Percentiles rank a stretch among this genome's conserved stretches.
phyloP scores from a whole-genome alignment of 1,140 invertebrate species.

The Maniola jurtina region DNA sequence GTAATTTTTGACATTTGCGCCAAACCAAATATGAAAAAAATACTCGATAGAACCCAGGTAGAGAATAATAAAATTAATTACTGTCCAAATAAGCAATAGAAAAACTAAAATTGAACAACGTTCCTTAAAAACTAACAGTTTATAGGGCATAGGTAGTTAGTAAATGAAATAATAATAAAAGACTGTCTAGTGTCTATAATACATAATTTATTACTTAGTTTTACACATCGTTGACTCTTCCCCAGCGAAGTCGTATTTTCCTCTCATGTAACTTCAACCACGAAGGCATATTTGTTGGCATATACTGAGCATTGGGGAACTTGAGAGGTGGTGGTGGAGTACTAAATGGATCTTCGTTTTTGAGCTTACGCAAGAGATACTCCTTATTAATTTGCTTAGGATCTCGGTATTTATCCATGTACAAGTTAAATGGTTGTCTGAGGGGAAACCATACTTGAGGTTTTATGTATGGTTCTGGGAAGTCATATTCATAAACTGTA shows the following conservation, averaged over 20 bases:
- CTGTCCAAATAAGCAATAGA: too few relatives aligned
- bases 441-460: conserved; percentile 91
- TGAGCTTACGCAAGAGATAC: conserved; percentile 89
- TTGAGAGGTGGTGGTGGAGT: conserved; percentile 81
- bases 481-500: conserved; percentile 94
- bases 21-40: too few relatives aligned
- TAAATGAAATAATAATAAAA: not conserved
- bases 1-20: too few relatives aligned
- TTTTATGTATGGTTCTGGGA: conserved; percentile 85
- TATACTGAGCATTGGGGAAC: conserved; percentile 87
- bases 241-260: conserved; percentile 83
- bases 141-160: not conserved
- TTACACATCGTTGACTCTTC: conserved; percentile 84
- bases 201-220: conserved; percentile 19
- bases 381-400: conserved; percentile 91
- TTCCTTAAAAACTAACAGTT: too few relatives aligned
- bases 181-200: not conserved
- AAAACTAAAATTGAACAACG: not conserved
- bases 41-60: too few relatives aligned
- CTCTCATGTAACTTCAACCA: conserved; percentile 87
- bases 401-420: conserved; percentile 95
- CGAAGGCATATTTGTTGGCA: conserved; percentile 82
- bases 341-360: conserved; percentile 90
- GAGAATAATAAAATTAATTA: too few relatives aligned
- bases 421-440: conserved; percentile 90